Conservation (phyloP, 2,797 vertebrate genomes). For the Valencia hispanica region DNA sequence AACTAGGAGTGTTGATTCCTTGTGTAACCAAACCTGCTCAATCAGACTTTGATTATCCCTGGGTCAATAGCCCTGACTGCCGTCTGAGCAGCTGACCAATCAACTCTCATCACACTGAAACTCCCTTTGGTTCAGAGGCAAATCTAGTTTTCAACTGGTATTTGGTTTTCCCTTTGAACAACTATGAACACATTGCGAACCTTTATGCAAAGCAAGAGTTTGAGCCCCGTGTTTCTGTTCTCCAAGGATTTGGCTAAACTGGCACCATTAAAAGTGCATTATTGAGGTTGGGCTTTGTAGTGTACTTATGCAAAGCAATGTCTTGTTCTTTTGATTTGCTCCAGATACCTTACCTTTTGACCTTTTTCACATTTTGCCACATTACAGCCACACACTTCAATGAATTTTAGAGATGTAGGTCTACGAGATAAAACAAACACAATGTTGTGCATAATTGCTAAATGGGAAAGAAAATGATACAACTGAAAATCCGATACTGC, state of each 20-base stretch:
- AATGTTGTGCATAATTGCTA: neutral
- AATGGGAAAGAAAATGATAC: neutral
- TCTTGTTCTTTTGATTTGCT: neutral
- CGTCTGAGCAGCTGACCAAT: slow-evolving; percentile 68
- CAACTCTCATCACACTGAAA: slow-evolving; percentile 51
- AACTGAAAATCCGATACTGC: neutral
- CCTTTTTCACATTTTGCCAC: neutral
- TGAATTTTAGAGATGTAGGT: neutral
- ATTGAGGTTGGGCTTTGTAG: neutral
- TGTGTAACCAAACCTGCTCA: slow-evolving; percentile 62
- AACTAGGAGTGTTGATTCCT: slow-evolving; percentile 43
- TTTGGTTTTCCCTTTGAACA: neutral
- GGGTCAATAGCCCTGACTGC: slow-evolving; percentile 70
- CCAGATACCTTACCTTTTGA: neutral
- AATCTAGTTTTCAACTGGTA: neutral
- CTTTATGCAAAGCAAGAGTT: neutral
- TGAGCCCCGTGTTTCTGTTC: neutral
- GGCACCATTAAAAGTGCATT: neutral
- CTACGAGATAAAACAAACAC: neutral
- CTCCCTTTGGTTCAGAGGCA: slow-evolving; percentile 50
- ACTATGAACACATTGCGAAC: neutral
- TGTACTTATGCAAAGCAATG: too few relatives aligned
- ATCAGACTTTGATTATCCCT: slow-evolving; percentile 69
- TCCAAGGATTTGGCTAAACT: neutral
- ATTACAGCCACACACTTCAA: neutral